Percentiles rank a stretch among this genome's conserved stretches.
Evolutionary conservation across 2,888 invertebrate genomes (phyloP).

Genomic region (Apodemia zela): DNA sequence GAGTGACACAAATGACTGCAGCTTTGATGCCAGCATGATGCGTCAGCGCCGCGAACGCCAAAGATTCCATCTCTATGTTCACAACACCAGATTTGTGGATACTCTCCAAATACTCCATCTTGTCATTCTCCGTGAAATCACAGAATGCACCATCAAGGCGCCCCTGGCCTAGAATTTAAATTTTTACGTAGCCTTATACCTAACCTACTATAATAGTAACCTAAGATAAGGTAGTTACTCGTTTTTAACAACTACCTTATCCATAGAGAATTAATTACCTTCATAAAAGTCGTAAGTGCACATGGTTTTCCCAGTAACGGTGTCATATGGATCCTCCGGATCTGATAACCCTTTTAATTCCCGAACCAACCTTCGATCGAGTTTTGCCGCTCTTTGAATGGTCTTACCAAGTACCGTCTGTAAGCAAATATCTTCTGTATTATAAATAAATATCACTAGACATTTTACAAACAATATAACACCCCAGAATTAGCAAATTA

Average conservation of each 20-base stretch:
- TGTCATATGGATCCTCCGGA: constrained; percentile 91
- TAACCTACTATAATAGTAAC: no score
- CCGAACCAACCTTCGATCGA: constrained; percentile 89
- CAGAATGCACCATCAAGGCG: constrained; percentile 98
- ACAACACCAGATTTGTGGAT: constrained; percentile 89
- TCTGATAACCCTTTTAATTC: constrained; percentile 89
- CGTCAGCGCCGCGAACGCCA: constrained; percentile 95
- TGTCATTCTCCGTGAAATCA: constrained; percentile 94
- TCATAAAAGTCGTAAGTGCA: constrained; percentile 99
- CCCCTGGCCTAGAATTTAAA: constrained; percentile 87
- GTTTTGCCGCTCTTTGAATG: constrained; percentile 88
- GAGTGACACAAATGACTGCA: constrained; percentile 95
- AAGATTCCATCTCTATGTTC: constrained; percentile 98
- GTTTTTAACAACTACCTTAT: no score
- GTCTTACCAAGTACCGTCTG: constrained; percentile 92
- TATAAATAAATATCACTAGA: no score
- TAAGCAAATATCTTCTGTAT: constrained; percentile 32
- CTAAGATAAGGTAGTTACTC: no score
- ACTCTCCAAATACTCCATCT: constrained; percentile 90
- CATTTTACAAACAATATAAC: no score
- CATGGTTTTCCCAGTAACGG: constrained; percentile 94
- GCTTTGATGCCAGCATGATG: constrained; percentile 95
- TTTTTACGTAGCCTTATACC: no score
- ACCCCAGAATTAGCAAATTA: no score
- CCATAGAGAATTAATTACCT: constrained; percentile 70